Evolutionary conservation across 2,113 vertebrate species (phyloP), one percentile per base, ranked within the genome.

Genomic region (Myocastor coypus): DNA sequence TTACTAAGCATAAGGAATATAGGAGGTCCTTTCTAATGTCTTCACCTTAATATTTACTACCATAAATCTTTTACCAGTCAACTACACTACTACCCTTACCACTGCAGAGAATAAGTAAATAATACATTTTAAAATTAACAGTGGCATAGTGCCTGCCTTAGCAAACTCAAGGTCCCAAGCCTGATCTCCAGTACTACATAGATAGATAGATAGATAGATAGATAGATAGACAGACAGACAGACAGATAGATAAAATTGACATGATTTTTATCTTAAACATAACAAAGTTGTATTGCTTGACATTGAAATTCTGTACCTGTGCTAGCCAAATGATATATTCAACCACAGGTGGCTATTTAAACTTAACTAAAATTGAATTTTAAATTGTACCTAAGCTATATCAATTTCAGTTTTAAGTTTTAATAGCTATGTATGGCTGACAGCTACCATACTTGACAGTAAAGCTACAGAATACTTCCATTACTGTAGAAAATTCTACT

Each of bases 261-360:
- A 20, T 55, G 14, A 80, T 64, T 84, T 26, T 75, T 88, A 12
- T 42, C 50, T 92, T 75, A 92, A 90, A 87, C 13, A 87, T 75
- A 87, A 14, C 57, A 92, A 96, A 96, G 95, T 85, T 87, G 40
- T 92, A 87, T 57, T 34, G n/a, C 55, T 63, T 92, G 34, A n/a
- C 68, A 83, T 8, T 59, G 12, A 92, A 92, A 77, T 82, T 87
- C 68, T 83, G 87, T 8, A 68, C 40, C n/a, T 69, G 30, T 77
- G 16, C 11, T 92, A 32, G 84, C 34, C 32, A 78, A 68, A 87
- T 20, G 28, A 24, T 69, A 83, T 20, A 90, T 46, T 85, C 30
- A 93, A 55, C 14, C 61, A 77, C 12, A 59, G 37, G 9, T 75
- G 34, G 26, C 26, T 89, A 93, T 69, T 55, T 91, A 87, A 87